These are phyloP conservation scores for Zhuqinia jingwanae DNA, from an alignment of 2,888 invertebrate species.

Conservation along the genomic window DNA sequence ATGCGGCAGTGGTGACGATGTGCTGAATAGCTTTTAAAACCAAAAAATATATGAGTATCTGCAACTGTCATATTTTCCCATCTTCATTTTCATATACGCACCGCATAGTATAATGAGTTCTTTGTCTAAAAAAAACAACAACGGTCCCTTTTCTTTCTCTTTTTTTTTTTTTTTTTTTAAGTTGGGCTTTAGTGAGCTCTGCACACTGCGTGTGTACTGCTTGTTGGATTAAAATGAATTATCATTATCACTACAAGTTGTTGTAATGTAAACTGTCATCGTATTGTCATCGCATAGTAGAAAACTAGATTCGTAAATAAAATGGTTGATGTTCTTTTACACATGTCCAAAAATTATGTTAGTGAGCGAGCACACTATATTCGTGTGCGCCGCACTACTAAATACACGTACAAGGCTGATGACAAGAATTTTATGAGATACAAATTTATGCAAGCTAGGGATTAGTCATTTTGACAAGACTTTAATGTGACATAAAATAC, in stretches of 20 bases:
- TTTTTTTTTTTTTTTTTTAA: too few species aligned
- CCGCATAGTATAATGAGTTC: slow-evolving; percentile 46
- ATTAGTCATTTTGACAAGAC: slow-evolving; percentile 35
- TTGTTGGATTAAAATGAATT: neutral
- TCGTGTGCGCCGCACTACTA: too few species aligned
- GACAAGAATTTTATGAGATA: slow-evolving; percentile 60
- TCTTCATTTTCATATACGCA: slow-evolving; percentile 29
- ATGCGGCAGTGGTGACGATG: slow-evolving; percentile 22
- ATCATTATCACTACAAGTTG: slow-evolving; percentile 34
- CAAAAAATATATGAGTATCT: slow-evolving; percentile 35
- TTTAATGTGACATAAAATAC: slow-evolving; percentile 10
- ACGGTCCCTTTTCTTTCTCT: neutral
- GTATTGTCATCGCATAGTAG: neutral
- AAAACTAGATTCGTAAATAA: neutral
- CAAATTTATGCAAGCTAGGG: slow-evolving; percentile 56
- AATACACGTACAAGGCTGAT: slow-evolving; percentile 36
- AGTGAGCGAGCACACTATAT: too few species aligned
- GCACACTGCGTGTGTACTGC: slow-evolving; percentile 1
- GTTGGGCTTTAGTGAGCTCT: too few species aligned
- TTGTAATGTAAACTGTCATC: slow-evolving; percentile 29
- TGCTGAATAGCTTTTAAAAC: slow-evolving; percentile 9
- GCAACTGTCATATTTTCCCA: slow-evolving; percentile 46
- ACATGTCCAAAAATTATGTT: slow-evolving; percentile 11
- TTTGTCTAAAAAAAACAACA: slow-evolving; percentile 17
- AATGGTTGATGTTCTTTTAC: slow-evolving; percentile 7